Percentiles rank a stretch among this genome's conserved stretches.
Evolutionary conservation across 1,140 invertebrate species (phyloP).

Genomic region (Panulirus ornatus): DNA sequence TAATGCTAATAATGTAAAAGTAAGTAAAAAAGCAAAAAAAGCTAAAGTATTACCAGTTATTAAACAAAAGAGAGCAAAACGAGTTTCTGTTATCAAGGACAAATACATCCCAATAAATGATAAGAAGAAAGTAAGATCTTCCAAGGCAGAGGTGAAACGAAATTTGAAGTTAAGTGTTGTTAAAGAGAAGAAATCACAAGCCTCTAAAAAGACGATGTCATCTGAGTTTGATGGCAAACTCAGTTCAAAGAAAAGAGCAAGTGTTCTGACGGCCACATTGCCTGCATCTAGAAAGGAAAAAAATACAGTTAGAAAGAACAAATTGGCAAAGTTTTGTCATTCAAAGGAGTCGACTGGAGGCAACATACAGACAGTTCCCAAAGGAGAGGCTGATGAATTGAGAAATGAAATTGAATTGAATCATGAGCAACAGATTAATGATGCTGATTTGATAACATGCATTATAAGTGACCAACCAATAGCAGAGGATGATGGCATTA

Average conservation of each 20-base stretch:
- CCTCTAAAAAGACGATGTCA: neutral
- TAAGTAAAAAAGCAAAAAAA: neutral
- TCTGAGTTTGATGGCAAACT: too few relatives aligned
- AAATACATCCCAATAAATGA: neutral
- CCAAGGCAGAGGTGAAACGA: neutral
- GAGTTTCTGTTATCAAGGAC: neutral
- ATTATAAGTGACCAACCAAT: neutral
- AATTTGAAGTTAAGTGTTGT: neutral
- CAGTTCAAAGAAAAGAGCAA: neutral
- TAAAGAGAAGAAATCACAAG: neutral
- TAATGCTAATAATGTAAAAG: neutral
- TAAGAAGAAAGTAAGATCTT: neutral
- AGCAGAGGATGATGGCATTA: neutral
- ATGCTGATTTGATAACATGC: neutral
- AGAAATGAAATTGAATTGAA: neutral
- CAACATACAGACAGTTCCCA: too few relatives aligned
- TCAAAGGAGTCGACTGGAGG: neutral
- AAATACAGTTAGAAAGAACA: neutral
- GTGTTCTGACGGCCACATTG: neutral
- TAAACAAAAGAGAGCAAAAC: neutral
- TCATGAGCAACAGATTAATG: neutral
- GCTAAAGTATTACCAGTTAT: neutral
- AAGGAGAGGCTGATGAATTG: neutral
- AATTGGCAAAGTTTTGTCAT: neutral
- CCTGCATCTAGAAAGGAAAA: neutral